phyloP scores from a whole-genome alignment of 2,888 invertebrate genomes.

The Pantelozetes paolii region DNA sequence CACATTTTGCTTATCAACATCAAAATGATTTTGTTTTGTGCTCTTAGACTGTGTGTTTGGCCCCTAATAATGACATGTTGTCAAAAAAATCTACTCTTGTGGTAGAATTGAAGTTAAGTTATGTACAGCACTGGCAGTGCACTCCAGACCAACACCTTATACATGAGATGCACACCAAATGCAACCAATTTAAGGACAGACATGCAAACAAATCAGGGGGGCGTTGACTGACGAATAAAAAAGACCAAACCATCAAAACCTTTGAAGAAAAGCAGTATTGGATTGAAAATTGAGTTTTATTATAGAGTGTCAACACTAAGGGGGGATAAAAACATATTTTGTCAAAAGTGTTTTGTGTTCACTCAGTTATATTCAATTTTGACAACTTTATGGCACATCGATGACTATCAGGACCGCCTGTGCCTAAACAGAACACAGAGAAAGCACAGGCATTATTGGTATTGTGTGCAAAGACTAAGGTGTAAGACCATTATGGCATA shows the following conservation, averaged over 20 bases:
- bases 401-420: conserved; percentile 34
- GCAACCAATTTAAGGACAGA: not conserved
- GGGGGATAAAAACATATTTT: conserved; percentile 2
- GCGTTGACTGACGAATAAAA: not conserved
- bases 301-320: too few species aligned
- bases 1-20: conserved; percentile 26
- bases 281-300: not conserved
- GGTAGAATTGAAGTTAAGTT: not conserved
- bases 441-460: not conserved
- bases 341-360: conserved; percentile 33
- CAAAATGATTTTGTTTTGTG: conserved; percentile 12
- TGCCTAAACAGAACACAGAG: not conserved
- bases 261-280: not conserved
- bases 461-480: conserved; percentile 4
- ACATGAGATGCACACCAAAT: conserved; percentile 11
- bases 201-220: conserved; percentile 13
- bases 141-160: not conserved
- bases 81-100: conserved; percentile 26
- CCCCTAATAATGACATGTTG: conserved; percentile 33
- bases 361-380: conserved; percentile 23
- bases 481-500: conserved; percentile 34
- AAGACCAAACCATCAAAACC: conserved; percentile 31
- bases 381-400: conserved; percentile 35
- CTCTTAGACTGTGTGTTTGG: not conserved
- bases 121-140: not conserved